Conservation (phyloP, 2,888 invertebrate species). For the Priocnemis perturbator region DNA sequence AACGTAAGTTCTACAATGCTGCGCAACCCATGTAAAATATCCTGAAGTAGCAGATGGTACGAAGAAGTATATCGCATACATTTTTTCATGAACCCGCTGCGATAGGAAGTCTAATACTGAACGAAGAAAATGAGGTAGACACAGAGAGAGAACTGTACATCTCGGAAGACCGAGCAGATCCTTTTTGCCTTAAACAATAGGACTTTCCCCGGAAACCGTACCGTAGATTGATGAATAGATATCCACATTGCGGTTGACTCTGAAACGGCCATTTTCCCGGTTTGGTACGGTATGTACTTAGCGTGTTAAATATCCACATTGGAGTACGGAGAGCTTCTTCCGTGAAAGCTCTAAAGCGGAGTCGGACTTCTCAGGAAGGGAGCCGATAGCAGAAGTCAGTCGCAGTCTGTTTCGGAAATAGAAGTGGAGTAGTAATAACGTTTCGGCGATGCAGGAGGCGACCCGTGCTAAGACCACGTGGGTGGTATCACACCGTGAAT, state of each 20-base stretch:
- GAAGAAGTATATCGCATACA: no score
- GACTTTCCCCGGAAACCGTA: conserved; percentile 31
- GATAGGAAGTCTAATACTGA: not conserved
- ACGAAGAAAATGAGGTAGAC: conserved; percentile 11
- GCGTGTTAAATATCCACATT: no score
- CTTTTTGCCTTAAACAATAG: conserved; percentile 20
- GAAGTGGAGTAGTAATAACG: conserved; percentile 50
- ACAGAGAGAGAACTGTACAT: not conserved
- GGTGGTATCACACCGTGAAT: conserved; percentile 51
- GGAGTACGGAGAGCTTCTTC: not conserved
- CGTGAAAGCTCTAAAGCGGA: not conserved
- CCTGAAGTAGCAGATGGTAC: no score
- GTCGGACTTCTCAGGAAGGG: not conserved
- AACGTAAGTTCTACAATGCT: no score
- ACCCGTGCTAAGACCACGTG: conserved; percentile 55
- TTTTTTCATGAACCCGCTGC: no score
- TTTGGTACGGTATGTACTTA: no score
- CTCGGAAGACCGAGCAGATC: not conserved
- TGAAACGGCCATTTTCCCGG: not conserved
- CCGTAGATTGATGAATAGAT: conserved; percentile 6
- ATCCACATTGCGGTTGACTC: not conserved
- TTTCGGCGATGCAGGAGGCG: conserved; percentile 54
- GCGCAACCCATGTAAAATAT: no score
- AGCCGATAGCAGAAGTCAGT: conserved; percentile 9
- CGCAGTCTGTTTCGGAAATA: conserved; percentile 52